These are phyloP conservation scores for Gallinago media DNA, from an alignment of 2,113 vertebrate genomes.

Conservation along the genomic window DNA sequence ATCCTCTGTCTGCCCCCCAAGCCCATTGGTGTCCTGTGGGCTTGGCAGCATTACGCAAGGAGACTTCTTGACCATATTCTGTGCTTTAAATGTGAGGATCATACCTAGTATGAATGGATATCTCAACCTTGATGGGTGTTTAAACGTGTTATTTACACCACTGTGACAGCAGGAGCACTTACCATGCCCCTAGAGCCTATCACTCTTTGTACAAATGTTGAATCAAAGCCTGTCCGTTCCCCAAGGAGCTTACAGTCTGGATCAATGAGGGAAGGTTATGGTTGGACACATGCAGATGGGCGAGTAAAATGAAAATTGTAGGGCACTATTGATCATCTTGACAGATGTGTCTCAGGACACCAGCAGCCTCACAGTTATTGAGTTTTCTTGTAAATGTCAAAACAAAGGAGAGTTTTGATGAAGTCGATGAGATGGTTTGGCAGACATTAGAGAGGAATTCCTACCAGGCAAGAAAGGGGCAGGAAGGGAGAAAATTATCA, in stretches of 20 bases:
- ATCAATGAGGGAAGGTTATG: not conserved
- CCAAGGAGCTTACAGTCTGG: not conserved
- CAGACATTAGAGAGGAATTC: not conserved
- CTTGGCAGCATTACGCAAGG: not conserved
- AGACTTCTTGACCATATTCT: not conserved
- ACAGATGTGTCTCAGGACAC: not conserved
- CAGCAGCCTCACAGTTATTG: not conserved
- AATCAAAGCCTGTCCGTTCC: not conserved
- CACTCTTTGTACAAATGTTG: not conserved
- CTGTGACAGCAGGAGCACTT: not conserved
- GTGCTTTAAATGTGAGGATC: not conserved
- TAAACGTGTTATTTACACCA: not conserved
- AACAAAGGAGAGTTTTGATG: not conserved
- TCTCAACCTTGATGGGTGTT: not conserved
- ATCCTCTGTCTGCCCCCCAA: fast-evolving
- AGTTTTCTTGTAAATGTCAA: slow-evolving; percentile 15
- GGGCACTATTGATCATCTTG: not conserved
- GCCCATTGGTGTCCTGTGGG: fast-evolving
- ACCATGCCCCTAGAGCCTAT: fast-evolving
- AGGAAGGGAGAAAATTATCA: not conserved
- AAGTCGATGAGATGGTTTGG: not conserved
- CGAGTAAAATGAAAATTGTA: not conserved
- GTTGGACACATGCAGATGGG: not conserved
- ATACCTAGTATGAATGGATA: not conserved
- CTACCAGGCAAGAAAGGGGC: not conserved